A percentile compares a stretch with the other conserved stretches of the same genome.
phyloP scores from a whole-genome alignment of 1,140 invertebrate species.

The Pseudomyrmex pallidus region DNA sequence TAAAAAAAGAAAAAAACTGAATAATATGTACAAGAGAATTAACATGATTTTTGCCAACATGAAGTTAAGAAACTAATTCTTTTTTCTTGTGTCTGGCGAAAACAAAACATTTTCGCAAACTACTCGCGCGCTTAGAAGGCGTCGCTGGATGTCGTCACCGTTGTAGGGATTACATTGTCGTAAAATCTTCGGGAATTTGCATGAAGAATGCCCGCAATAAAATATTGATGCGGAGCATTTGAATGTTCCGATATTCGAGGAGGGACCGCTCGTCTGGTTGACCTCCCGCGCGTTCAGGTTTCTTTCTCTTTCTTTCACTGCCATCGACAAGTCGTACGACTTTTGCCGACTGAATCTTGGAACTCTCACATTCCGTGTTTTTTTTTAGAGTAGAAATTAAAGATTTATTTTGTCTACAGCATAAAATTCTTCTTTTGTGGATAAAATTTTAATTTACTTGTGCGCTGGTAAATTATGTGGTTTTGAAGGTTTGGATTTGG shows the following conservation, averaged over 20 bases:
- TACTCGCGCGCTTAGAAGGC: conserved; percentile 63
- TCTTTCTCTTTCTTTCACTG: background rate
- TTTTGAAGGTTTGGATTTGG: too few species aligned
- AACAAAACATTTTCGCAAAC: conserved; percentile 58
- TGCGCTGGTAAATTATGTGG: too few species aligned
- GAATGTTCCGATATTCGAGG: conserved; percentile 61
- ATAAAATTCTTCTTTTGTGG: too few species aligned
- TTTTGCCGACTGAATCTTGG: conserved; percentile 33
- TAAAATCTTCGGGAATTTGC: conserved; percentile 83
- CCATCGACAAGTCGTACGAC: conserved; percentile 27
- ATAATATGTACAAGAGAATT: too few species aligned
- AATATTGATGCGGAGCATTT: conserved; percentile 74
- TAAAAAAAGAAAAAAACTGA: background rate
- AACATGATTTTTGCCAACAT: background rate
- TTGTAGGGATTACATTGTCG: conserved; percentile 82
- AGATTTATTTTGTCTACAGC: too few species aligned
- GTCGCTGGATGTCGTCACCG: conserved; percentile 65
- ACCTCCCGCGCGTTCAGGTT: conserved; percentile 42
- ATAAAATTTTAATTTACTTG: too few species aligned
- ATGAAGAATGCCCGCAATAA: conserved; percentile 75
- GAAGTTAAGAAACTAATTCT: too few species aligned
- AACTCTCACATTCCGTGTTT: conserved; percentile 30
- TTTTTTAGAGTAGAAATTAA: background rate
- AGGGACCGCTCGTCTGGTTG: conserved; percentile 48
- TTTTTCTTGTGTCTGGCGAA: background rate